Conservation (phyloP, 2,888 invertebrate genomes). For the Physocephala rufipes region DNA sequence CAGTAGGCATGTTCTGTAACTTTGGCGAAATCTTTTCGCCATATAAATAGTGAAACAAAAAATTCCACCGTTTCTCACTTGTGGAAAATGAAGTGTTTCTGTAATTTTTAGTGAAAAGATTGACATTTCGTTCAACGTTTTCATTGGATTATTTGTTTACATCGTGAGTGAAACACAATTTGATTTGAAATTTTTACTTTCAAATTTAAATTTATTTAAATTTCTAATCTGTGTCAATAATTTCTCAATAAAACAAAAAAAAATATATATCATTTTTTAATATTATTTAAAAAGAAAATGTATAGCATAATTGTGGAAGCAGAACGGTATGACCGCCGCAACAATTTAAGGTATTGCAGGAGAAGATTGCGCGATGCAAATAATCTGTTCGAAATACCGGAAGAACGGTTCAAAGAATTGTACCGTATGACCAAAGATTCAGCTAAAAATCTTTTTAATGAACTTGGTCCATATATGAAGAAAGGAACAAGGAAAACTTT, state of each 20-base stretch:
- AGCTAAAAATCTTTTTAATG: neutral
- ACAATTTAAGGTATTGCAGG: neutral
- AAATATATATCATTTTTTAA: no score
- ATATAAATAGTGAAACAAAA: no score
- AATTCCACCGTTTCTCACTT: no score
- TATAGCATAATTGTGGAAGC: neutral
- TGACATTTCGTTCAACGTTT: neutral
- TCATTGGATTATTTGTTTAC: constrained; percentile 1
- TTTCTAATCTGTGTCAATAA: neutral
- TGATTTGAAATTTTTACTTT: no score
- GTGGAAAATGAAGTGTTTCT: no score
- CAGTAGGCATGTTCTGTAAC: no score
- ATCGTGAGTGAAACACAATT: neutral
- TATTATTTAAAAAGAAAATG: no score
- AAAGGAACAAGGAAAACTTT: neutral
- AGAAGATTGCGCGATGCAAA: neutral
- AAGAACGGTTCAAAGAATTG: neutral
- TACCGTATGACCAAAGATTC: neutral
- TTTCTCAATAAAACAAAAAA: neutral
- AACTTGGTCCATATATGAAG: neutral
- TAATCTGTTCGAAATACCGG: neutral
- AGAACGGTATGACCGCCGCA: neutral
- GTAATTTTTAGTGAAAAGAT: neutral
- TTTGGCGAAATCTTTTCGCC: no score
- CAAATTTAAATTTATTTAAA: neutral